Conservation (phyloP, 2,113 vertebrate genomes). For the Proteles cristata region DNA sequence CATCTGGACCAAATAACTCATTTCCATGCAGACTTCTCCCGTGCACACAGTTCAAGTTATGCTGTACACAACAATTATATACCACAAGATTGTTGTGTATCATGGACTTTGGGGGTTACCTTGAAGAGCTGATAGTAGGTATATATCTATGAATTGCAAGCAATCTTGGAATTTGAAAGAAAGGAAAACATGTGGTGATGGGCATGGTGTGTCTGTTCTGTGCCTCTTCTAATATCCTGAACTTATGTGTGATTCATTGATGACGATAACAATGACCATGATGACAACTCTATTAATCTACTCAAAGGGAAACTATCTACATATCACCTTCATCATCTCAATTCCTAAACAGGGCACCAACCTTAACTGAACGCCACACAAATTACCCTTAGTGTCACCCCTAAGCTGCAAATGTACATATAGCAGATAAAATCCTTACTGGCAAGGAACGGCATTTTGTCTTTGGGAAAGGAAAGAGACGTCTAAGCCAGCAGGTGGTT, state of each 20-base stretch:
- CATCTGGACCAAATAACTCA: background rate
- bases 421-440: background rate
- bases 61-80: no score
- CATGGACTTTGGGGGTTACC: background rate
- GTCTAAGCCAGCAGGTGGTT: background rate
- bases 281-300: background rate
- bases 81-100: background rate
- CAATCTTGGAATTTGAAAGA: conserved; percentile 3
- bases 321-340: background rate
- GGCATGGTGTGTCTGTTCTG: background rate
- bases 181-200: background rate
- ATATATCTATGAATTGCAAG: background rate
- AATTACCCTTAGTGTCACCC: background rate
- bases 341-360: background rate
- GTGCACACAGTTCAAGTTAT: background rate
- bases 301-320: background rate
- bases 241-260: background rate
- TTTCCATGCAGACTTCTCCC: no score
- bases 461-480: background rate
- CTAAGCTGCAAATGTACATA: background rate
- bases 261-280: background rate
- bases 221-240: background rate
- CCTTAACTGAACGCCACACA: background rate
- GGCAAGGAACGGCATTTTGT: background rate
- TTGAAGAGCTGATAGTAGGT: background rate